These are phyloP conservation scores for Peromyscus attwateri DNA, from an alignment of 2,797 vertebrate genomes.

Conservation along the genomic window DNA sequence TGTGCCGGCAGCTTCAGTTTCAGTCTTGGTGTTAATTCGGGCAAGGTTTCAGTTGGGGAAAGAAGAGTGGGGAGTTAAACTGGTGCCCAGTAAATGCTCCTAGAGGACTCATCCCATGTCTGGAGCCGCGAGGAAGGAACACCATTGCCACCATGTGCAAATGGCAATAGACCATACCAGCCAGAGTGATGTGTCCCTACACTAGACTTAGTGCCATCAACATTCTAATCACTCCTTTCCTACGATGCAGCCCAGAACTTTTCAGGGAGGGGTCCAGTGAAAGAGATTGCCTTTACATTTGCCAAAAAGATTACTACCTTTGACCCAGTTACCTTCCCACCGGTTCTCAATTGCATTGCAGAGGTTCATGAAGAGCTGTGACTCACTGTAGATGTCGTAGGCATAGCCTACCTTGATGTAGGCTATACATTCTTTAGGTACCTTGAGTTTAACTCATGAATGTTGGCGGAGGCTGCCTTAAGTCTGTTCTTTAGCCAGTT, in stretches of 20 bases:
- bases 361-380: background rate
- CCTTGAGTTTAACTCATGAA: background rate
- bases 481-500: background rate
- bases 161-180: background rate
- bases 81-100: background rate
- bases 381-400: background rate
- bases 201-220: background rate
- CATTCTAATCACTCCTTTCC: background rate
- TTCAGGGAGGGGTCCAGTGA: background rate
- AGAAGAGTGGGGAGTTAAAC: background rate
- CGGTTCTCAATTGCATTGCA: background rate
- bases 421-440: background rate
- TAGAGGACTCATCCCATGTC: background rate
- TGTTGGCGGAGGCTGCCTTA: background rate
- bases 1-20: background rate
- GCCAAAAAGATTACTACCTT: background rate
- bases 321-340: background rate
- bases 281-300: background rate
- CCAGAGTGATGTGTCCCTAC: background rate
- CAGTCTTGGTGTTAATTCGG: background rate
- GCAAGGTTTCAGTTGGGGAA: constrained; percentile 14
- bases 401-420: background rate
- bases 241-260: constrained; percentile 2
- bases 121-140: background rate
- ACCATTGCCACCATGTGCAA: background rate